Conservation (phyloP, 2,113 vertebrate genomes). For the Toxostoma redivivum region DNA sequence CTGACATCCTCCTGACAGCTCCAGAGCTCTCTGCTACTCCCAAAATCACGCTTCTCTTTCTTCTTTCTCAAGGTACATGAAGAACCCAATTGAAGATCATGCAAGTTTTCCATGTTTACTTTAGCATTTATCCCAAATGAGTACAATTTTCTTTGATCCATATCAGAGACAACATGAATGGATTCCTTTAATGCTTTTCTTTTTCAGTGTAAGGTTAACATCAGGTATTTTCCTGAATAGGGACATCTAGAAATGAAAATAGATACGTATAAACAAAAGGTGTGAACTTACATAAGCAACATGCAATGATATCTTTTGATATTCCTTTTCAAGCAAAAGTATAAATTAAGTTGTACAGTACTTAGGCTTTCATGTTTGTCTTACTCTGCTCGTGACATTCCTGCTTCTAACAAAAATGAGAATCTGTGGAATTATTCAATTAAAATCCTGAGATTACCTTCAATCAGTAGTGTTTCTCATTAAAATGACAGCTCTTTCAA, state of each 20-base stretch:
- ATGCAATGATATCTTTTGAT: background rate
- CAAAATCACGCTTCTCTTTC: background rate
- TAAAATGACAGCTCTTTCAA: background rate
- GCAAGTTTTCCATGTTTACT: background rate
- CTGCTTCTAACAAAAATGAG: background rate
- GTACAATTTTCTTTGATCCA: background rate
- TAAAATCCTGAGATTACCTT: background rate
- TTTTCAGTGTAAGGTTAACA: background rate
- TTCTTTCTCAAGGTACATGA: background rate
- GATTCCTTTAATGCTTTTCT: background rate
- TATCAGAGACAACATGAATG: background rate
- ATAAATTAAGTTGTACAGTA: background rate
- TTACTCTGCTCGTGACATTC: background rate
- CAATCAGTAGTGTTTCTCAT: background rate
- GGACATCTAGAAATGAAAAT: background rate
- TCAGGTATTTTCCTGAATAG: background rate
- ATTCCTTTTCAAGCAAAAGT: background rate
- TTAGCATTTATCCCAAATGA: background rate
- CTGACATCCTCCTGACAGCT: background rate
- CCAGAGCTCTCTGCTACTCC: background rate
- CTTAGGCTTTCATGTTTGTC: background rate
- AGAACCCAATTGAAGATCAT: background rate
- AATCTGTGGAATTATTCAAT: background rate
- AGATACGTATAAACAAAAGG: background rate
- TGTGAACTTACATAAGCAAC: background rate